Base-by-base conservation (phyloP, 92 coral and sea anemone species). In the Diadumene lineata region DNA sequence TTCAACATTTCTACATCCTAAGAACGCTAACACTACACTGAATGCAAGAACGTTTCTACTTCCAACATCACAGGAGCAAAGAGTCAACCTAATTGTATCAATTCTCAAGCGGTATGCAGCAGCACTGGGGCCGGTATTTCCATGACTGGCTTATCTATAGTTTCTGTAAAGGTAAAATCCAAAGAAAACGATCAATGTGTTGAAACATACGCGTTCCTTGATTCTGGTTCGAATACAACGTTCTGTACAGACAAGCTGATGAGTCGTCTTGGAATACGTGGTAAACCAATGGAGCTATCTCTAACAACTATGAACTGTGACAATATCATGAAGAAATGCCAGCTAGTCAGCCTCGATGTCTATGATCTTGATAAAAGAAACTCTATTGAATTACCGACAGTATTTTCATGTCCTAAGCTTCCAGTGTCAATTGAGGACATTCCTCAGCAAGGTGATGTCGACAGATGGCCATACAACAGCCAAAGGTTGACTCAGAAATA, bases 191-290 rank as follows among this genome's bases (percentile, higher is more conserved):
- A 60, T 24, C 53, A n/a, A 21, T 44, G 50, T 19, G 66, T 82
- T 25, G 43, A 74, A 43, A 82, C 82, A 9, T 82, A 68, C 55
- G 75, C 88, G n/a, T 84, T 84, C 29, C 71, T 79, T 9, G 88
- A 84, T 66, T 68, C 69, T 9, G 86, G 86, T 7, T 85, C 90
- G 26, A 85, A 81, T 74, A 70, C 79, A n/a, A n/a, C n/a, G n/a
- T 81, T 82, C 66, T 73, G 86, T 69, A 81, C 91, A 13, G 81
- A 86, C 18, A 60, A 56, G 64, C 74, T 86, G 72, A 75, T 86
- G 22, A 65, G 44, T 29, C 68, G 74, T 19, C 86, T 81, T 15
- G 90, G 77, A 72, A 77, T 63, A 1, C 29, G 43, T 11, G 89
- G 89, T 4, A 66, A 65, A 16, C 48, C 56, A 46, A 67, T 75